Percentiles rank a stretch among this genome's conserved stretches.
Evolutionary conservation across 2,888 invertebrate species (phyloP).

Genomic region (Timandra comae): DNA sequence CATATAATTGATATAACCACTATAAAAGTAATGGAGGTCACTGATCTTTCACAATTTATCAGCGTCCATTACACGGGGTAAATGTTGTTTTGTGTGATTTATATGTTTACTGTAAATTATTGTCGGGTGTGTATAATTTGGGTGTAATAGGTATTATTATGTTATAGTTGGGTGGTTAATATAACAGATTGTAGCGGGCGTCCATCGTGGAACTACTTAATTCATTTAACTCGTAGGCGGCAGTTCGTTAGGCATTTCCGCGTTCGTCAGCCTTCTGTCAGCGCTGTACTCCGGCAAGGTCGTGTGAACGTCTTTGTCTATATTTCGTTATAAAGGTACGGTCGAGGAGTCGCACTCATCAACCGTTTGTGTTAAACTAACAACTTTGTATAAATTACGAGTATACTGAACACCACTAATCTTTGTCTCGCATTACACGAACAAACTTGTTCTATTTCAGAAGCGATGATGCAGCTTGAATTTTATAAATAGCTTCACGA

Average conservation of each 20-base stretch:
- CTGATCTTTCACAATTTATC: not conserved
- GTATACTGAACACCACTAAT: too few species aligned
- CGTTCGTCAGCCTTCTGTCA: conserved; percentile 54
- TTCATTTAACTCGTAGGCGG: conserved; percentile 63
- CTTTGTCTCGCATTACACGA: too few species aligned
- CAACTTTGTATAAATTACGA: conserved; percentile 2
- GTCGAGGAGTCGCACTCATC: not conserved
- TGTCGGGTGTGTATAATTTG: too few species aligned
- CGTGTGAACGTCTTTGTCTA: conserved; percentile 71
- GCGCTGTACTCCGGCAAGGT: conserved; percentile 59
- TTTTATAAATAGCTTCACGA: too few species aligned
- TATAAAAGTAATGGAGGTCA: conserved; percentile 8
- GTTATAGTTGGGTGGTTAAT: conserved; percentile 8
- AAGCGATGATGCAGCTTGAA: too few species aligned
- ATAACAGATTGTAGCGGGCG: conserved; percentile 26
- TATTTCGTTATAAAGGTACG: conserved; percentile 34
- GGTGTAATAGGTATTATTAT: too few species aligned
- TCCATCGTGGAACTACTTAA: conserved; percentile 40
- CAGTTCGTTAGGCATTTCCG: conserved; percentile 56
- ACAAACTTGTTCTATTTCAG: too few species aligned
- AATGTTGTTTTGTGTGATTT: too few species aligned
- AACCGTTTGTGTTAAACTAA: not conserved
- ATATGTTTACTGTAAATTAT: too few species aligned
- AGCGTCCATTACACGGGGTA: too few species aligned
- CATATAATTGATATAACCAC: conserved; percentile 10